Evolutionary conservation across 2,113 vertebrate species (phyloP).

Genomic region (Promerops cafer): DNA sequence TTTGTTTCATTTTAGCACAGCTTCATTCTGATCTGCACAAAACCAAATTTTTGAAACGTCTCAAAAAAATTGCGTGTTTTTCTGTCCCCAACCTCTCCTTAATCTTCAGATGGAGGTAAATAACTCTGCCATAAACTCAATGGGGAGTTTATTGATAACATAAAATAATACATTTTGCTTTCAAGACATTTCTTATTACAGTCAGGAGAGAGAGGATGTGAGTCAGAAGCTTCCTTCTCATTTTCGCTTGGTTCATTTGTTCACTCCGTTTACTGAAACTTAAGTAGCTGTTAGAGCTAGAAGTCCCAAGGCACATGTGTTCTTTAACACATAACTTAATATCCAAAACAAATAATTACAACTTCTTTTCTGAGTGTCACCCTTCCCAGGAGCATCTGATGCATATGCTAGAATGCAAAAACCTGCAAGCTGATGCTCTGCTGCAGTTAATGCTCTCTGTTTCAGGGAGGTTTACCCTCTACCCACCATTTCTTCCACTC

Average conservation of each 20-base stretch:
- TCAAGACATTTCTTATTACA: conserved; percentile 21
- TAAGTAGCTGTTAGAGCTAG: conserved; percentile 42
- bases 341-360: conserved; percentile 64
- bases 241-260: conserved; percentile 21
- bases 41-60: not conserved
- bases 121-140: not conserved
- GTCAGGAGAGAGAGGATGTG: not conserved
- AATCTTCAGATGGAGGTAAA: not conserved
- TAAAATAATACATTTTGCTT: not conserved
- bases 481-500: not conserved
- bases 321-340: conserved; percentile 38
- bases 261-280: conserved; percentile 48
- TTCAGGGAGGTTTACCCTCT: not conserved
- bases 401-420: conserved; percentile 9
- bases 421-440: not conserved
- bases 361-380: conserved; percentile 11
- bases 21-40: not conserved
- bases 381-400: conserved; percentile 10
- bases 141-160: not conserved
- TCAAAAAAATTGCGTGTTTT: not conserved
- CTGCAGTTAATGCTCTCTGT: not conserved
- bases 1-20: not conserved
- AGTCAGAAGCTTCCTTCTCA: conserved; percentile 34
- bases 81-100: not conserved
- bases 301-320: not conserved